Percentiles rank a stretch among this genome's conserved stretches.
These are phyloP conservation scores for Exocentrus adspersus DNA, from an alignment of 2,888 invertebrate species.

Conservation along the genomic window DNA sequence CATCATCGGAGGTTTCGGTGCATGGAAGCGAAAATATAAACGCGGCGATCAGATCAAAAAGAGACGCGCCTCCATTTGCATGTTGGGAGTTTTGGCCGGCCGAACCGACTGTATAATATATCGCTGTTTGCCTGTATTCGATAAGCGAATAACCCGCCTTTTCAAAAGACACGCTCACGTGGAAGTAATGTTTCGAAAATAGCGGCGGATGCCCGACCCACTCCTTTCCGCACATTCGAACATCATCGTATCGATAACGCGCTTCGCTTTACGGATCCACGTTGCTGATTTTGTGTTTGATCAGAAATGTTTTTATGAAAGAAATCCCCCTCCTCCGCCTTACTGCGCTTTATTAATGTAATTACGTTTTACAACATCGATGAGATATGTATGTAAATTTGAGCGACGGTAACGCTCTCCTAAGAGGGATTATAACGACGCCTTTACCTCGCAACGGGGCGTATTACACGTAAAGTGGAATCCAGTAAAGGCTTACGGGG, in stretches of 20 bases:
- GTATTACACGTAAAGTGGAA: constrained; percentile 41
- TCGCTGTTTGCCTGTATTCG: constrained; percentile 57
- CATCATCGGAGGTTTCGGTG: too few relatives aligned
- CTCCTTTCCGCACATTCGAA: constrained; percentile 43
- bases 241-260: constrained; percentile 40
- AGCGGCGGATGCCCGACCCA: constrained; percentile 45
- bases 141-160: constrained; percentile 55
- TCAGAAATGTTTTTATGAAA: too few relatives aligned
- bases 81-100: constrained; percentile 12
- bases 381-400: too few relatives aligned
- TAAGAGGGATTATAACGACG: constrained; percentile 33
- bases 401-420: too few relatives aligned
- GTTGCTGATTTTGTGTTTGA: not conserved
- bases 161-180: constrained; percentile 58
- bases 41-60: constrained; percentile 24
- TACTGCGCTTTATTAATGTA: too few relatives aligned
- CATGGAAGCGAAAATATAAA: constrained; percentile 15
- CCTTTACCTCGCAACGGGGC: constrained; percentile 41
- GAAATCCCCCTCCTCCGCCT: too few relatives aligned
- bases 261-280: constrained; percentile 43
- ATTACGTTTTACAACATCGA: too few relatives aligned
- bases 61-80: constrained; percentile 28
- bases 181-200: constrained; percentile 61
- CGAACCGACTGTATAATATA: constrained; percentile 46
- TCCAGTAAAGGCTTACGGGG: constrained; percentile 40